These are phyloP conservation scores for Mastacembelus armatus DNA, from an alignment of 2,797 vertebrate genomes.

Conservation along the genomic window DNA sequence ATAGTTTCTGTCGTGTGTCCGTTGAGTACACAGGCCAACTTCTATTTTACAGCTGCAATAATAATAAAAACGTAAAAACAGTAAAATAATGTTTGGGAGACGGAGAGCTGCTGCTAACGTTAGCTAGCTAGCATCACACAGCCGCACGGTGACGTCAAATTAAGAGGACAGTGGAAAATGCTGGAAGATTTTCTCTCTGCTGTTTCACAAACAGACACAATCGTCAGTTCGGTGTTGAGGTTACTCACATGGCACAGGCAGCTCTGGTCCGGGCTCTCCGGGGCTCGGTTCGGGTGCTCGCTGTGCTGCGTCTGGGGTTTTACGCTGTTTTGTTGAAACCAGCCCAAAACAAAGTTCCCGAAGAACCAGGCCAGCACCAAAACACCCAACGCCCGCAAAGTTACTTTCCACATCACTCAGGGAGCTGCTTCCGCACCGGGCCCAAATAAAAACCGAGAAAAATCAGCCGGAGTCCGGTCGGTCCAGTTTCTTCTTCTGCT, in stretches of 20 bases:
- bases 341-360: conserved; percentile 70
- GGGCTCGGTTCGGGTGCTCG: conserved; percentile 20
- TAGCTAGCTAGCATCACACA: conserved; percentile 11
- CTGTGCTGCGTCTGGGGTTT: conserved; percentile 55
- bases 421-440: not conserved
- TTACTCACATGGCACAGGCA: conserved; percentile 84
- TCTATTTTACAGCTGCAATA: too few relatives aligned
- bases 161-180: conserved; percentile 69
- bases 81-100: not conserved
- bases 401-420: conserved; percentile 73
- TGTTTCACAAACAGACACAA: not conserved
- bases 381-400: conserved; percentile 39
- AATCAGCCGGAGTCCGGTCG: not conserved
- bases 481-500: not conserved
- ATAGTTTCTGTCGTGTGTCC: not conserved
- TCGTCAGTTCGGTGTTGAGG: too few relatives aligned
- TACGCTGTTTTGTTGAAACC: conserved; percentile 70
- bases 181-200: conserved; percentile 60
- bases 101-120: not conserved
- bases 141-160: conserved; percentile 75
- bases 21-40: too few relatives aligned
- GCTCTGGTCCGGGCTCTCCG: conserved; percentile 76
- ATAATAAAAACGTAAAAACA: too few relatives aligned
- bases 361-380: conserved; percentile 67
- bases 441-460: not conserved